Conservation (phyloP, 1,140 invertebrate species). For the Babylonia areolata region DNA sequence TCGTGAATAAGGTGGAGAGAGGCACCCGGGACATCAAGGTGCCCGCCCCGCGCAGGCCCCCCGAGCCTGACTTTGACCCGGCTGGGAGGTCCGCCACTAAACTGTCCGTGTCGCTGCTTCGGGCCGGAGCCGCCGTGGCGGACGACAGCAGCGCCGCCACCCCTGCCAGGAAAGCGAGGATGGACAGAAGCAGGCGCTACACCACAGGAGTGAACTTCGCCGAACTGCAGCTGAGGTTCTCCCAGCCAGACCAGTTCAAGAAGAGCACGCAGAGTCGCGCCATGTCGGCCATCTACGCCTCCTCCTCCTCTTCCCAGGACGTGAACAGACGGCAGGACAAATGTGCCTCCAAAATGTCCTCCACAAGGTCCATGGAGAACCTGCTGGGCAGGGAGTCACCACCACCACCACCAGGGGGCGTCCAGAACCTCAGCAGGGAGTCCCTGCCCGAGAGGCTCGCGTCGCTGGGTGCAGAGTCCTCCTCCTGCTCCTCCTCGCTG, state of each 20-base stretch:
- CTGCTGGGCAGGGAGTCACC: background rate
- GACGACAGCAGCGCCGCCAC: background rate
- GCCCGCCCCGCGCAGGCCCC: background rate
- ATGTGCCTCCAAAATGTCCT: background rate
- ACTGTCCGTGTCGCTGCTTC: background rate
- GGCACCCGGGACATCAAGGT: background rate
- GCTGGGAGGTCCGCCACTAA: background rate
- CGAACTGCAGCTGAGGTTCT: conserved; percentile 26
- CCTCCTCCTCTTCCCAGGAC: background rate
- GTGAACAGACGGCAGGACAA: background rate
- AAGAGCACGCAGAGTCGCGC: conserved; percentile 16
- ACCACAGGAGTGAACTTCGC: conserved; percentile 23
- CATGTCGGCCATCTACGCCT: conserved; percentile 20
- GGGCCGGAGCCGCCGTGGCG: background rate
- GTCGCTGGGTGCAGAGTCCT: background rate
- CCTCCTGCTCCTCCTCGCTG: background rate
- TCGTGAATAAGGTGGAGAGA: conserved; percentile 19
- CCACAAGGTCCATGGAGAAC: conserved; percentile 11
- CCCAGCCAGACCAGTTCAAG: background rate
- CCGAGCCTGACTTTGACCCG: background rate
- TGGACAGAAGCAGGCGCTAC: conserved; percentile 23
- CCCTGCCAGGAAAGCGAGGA: background rate
- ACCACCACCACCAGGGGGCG: background rate
- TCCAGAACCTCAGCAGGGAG: conserved; percentile 5
- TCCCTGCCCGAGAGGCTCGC: background rate